These are phyloP conservation scores for Pterostichus niger DNA, from an alignment of 2,888 invertebrate species.

Conservation along the genomic window DNA sequence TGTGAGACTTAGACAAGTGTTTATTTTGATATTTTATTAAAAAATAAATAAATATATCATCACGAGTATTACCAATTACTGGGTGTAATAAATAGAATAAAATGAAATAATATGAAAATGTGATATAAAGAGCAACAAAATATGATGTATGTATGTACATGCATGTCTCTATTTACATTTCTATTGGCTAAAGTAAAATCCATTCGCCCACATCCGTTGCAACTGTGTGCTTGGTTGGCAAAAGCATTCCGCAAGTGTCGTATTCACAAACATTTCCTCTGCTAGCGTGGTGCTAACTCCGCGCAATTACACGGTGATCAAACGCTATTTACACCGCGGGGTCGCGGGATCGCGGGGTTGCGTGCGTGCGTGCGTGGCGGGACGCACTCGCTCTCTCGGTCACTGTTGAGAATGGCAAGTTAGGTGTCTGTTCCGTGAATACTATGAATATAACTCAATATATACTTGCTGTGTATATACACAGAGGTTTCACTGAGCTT, in stretches of 20 bases:
- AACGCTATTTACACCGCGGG: constrained; percentile 57
- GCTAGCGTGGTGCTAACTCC: constrained; percentile 26
- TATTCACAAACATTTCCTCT: constrained; percentile 39
- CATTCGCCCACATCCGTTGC: constrained; percentile 34
- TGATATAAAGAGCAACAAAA: no score
- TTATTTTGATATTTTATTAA: no score
- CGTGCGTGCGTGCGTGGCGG: not conserved
- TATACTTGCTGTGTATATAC: constrained; percentile 71
- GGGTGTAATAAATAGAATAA: not conserved
- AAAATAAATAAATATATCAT: no score
- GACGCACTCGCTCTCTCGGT: not conserved
- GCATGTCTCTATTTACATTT: no score
- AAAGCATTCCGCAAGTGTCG: constrained; percentile 39
- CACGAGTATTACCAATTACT: no score
- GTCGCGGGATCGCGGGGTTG: not conserved
- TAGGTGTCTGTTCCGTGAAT: constrained; percentile 71
- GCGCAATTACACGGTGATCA: constrained; percentile 58
- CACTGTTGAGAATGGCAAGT: constrained; percentile 28
- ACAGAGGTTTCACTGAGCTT: constrained; percentile 69
- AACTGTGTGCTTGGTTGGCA: not conserved
- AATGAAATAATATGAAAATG: not conserved
- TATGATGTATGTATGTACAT: no score
- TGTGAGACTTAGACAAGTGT: no score
- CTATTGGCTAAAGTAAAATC: no score
- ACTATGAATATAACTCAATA: constrained; percentile 73